A percentile compares a stretch with the other conserved stretches of the same genome.
These are phyloP conservation scores for Ailuropoda melanoleuca DNA, from an alignment of 2,113 vertebrate genomes.

Conservation along the genomic window DNA sequence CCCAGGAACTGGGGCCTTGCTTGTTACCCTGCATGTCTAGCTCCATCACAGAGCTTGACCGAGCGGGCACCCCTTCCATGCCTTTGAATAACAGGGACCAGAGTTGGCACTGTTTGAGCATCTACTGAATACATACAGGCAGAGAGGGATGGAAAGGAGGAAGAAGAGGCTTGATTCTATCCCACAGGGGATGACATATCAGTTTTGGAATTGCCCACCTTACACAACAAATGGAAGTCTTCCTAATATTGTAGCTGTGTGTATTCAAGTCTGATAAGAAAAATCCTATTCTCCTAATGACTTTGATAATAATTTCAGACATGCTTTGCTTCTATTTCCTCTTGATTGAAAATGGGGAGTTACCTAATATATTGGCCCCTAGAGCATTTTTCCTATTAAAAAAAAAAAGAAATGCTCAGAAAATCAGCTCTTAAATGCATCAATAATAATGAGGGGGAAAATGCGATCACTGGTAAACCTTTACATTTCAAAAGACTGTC, in stretches of 20 bases:
- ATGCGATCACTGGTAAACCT: background rate
- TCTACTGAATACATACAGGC: background rate
- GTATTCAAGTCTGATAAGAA: constrained; percentile 47
- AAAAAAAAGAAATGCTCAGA: constrained; percentile 13
- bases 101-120: background rate
- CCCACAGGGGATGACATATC: background rate
- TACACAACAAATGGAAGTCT: background rate
- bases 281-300: constrained; percentile 48
- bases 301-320: constrained; percentile 45
- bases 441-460: background rate
- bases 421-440: constrained; percentile 50
- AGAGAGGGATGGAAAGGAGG: background rate
- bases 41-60: background rate
- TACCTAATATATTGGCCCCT: constrained; percentile 1
- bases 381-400: constrained; percentile 15
- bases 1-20: background rate
- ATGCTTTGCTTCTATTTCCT: constrained; percentile 40
- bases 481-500: constrained; percentile 38
- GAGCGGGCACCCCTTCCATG: background rate
- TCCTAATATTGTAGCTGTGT: background rate
- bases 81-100: background rate
- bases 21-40: background rate
- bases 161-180: background rate
- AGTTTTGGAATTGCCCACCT: background rate
- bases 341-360: constrained; percentile 53